phyloP scores from a whole-genome alignment of 1,140 invertebrate species.

The Bathynomus jamesi region DNA sequence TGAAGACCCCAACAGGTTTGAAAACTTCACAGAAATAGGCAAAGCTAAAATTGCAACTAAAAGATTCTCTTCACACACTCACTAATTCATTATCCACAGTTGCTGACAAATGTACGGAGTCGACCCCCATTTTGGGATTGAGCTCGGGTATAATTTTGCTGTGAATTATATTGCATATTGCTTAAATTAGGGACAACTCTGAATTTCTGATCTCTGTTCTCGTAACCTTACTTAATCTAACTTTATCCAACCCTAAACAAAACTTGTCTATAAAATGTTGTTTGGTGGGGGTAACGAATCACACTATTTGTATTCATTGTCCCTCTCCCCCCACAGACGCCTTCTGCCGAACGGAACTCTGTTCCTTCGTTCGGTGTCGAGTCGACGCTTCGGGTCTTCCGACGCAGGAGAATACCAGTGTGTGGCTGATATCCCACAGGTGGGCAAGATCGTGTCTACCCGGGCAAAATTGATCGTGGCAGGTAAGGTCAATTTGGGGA shows the following conservation, averaged over 20 bases:
- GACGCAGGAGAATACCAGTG: constrained; percentile 1
- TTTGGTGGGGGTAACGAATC: no score
- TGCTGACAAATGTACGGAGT: not conserved
- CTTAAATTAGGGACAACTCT: not conserved
- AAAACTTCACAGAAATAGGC: no score
- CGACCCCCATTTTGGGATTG: not conserved
- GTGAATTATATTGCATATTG: not conserved
- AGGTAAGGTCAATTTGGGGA: no score
- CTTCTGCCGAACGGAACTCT: not conserved
- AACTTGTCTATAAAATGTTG: no score
- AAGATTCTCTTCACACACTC: not conserved
- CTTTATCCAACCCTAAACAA: no score
- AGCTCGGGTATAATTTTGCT: not conserved
- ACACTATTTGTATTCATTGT: not conserved
- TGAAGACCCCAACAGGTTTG: not conserved
- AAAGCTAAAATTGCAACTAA: no score
- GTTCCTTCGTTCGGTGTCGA: not conserved
- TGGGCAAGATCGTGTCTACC: not conserved
- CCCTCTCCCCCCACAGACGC: not conserved
- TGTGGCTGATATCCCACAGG: not conserved
- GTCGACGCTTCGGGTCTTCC: not conserved
- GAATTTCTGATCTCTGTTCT: no score
- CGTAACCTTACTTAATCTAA: no score
- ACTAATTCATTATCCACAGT: not conserved
- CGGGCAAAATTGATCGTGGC: not conserved